Conservation (phyloP, 2,797 vertebrate species). For the Danio jaintianensis region DNA sequence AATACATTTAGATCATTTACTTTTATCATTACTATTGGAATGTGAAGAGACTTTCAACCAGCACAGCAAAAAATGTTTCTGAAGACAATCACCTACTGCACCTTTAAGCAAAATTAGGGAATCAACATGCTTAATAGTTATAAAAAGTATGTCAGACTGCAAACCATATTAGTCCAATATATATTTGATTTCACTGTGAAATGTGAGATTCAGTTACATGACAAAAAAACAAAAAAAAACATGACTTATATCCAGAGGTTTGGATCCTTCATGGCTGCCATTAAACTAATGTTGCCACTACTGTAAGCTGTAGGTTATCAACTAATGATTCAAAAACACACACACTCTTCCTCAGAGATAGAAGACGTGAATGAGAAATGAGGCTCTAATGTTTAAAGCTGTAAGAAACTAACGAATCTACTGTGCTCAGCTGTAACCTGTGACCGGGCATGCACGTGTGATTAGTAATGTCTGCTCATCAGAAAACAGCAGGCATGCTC, state of each 20-base stretch:
- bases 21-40: too few relatives aligned
- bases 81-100: too few relatives aligned
- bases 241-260: neutral
- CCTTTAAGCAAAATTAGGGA: too few relatives aligned
- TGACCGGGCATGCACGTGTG: constrained; percentile 61
- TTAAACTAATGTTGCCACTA: neutral
- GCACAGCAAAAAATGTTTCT: too few relatives aligned
- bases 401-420: constrained; percentile 30
- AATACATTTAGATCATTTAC: too few relatives aligned
- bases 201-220: neutral
- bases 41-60: too few relatives aligned
- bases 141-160: neutral
- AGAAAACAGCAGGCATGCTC: constrained; percentile 60
- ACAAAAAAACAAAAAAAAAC: too few relatives aligned
- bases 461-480: constrained; percentile 59
- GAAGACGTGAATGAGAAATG: constrained; percentile 4
- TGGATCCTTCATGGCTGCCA: neutral
- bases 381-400: constrained; percentile 8
- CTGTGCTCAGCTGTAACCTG: constrained; percentile 55
- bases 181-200: neutral
- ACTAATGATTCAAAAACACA: neutral
- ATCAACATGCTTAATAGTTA: neutral
- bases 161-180: neutral
- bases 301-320: neutral
- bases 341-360: neutral